A percentile compares a stretch with the other conserved stretches of the same genome.
phyloP scores from a whole-genome alignment of 2,888 invertebrate species.

The Craniophora ligustri region DNA sequence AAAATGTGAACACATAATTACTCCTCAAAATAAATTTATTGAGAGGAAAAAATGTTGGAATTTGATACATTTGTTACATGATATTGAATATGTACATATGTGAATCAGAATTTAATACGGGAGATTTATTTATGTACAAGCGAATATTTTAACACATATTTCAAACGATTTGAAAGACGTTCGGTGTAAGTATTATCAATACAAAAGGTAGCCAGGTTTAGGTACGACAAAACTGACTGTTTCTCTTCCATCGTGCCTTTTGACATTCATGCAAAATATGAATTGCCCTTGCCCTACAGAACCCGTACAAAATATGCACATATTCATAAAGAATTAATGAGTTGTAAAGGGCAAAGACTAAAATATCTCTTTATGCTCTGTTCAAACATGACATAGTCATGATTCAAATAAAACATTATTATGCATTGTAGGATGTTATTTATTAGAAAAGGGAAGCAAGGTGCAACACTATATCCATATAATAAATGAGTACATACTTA shows the following conservation, averaged over 20 bases:
- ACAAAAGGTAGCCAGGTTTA: no score
- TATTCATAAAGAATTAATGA: conserved; percentile 38
- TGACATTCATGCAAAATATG: conserved; percentile 26
- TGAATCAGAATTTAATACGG: conserved; percentile 10
- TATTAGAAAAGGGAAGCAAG: conserved; percentile 22
- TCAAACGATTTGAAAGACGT: conserved; percentile 1
- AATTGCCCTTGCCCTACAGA: conserved; percentile 15
- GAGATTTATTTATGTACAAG: conserved; percentile 7
- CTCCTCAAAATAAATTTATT: conserved; percentile 32
- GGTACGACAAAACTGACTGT: neutral
- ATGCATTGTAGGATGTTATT: conserved; percentile 16
- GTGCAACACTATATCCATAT: conserved; percentile 9
- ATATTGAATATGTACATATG: conserved; percentile 19
- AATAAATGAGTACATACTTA: conserved; percentile 23
- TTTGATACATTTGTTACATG: conserved; percentile 33
- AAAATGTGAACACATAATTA: conserved; percentile 39
- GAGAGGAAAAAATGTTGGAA: conserved; percentile 22
- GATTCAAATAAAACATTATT: conserved; percentile 21
- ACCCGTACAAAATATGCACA: conserved; percentile 17
- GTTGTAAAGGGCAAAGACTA: conserved; percentile 35
- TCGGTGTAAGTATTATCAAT: no score
- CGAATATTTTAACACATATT: neutral
- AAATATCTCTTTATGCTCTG: conserved; percentile 26
- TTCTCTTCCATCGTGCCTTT: conserved; percentile 18
- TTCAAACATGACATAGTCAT: conserved; percentile 23